Base-by-base conservation (phyloP, 2,888 invertebrate species). In the Clistopyga incitator region DNA sequence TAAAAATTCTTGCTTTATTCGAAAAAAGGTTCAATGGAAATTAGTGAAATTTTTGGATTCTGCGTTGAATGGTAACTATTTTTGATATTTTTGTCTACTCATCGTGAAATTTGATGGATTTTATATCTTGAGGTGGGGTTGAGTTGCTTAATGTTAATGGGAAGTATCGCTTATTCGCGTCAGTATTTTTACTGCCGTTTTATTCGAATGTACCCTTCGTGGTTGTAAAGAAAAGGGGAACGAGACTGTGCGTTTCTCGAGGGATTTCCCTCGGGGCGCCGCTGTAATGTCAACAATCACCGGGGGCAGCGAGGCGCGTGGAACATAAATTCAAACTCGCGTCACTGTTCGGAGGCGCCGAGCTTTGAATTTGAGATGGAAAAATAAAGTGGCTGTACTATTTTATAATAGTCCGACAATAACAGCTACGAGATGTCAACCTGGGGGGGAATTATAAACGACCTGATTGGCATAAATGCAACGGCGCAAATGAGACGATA, bases 401-500 rank as follows among this genome's bases (percentile, higher is more conserved):
- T 42, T 42, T 20, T 64, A 64, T 42, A 64, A 42, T 64, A 42
- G 38, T 18, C 3, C 20, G 42, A 64, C 11, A 20, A 38, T 20
- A 18, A 13, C 2, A 2, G 34, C 29, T 34, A 59, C 10, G 15
- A 2, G 20, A 18, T 45, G 20, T 42, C 18, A 38, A 42, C 20
- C 64, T 20, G 20, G 23, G 20, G 64, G n/a, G 34, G 15, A 67
- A 67, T 67, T 23, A 29, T 59, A 6, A 1, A 15, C 47, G 34
- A 61, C 29, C 61, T n/a, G n/a, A 71, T 65, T 78, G 71, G 45
- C 52, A 64, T 68, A 23, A 52, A 75, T 75, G 75, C 18, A 76
- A 15, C 61, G 70, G 42, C 29, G 52, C 70, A 81, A 81, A 81
- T 76, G 80, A 81, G 64, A 45, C 61, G 80, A 70, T 42, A 64